Percentiles rank a stretch among this genome's conserved stretches.
Evolutionary conservation across 2,888 invertebrate genomes (phyloP).

Genomic region (Drosophila paucipuncta): DNA sequence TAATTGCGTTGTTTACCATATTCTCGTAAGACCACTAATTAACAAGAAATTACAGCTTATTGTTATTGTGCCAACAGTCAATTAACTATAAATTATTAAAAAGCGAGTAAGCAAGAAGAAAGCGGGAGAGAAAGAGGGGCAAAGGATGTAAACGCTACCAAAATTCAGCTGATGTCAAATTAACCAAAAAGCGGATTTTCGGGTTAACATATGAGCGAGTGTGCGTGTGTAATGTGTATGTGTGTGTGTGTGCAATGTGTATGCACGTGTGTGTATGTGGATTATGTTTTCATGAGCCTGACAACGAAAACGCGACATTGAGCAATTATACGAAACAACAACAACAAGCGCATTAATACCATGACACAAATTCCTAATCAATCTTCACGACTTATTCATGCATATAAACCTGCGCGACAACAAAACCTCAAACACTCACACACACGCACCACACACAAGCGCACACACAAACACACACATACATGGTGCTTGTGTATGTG

Average conservation of each 20-base stretch:
- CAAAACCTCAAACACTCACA: conserved; percentile 39
- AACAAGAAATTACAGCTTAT: conserved; percentile 36
- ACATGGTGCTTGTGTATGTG: conserved; percentile 17
- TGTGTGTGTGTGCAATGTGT: neutral
- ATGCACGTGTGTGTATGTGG: conserved; percentile 2
- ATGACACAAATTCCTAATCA: conserved; percentile 75
- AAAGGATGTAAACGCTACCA: conserved; percentile 9
- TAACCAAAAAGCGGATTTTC: conserved; percentile 52
- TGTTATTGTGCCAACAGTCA: conserved; percentile 53
- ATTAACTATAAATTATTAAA: conserved; percentile 55
- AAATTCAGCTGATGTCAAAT: conserved; percentile 59
- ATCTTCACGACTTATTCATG: conserved; percentile 77
- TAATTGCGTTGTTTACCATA: conserved; percentile 7
- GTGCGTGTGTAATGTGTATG: neutral
- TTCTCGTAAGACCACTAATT: conserved; percentile 18
- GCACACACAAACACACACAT: conserved; percentile 21
- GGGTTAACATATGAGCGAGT: conserved; percentile 9
- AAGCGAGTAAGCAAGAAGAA: neutral
- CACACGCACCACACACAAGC: conserved; percentile 24
- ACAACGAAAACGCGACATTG: conserved; percentile 63
- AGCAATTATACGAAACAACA: conserved; percentile 62
- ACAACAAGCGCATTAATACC: conserved; percentile 65
- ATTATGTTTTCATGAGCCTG: conserved; percentile 48
- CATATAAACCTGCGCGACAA: conserved; percentile 72
- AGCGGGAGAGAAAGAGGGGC: neutral